Evolutionary conservation across 2,797 vertebrate genomes (phyloP).

Genomic region (Manis crassicaudata): DNA sequence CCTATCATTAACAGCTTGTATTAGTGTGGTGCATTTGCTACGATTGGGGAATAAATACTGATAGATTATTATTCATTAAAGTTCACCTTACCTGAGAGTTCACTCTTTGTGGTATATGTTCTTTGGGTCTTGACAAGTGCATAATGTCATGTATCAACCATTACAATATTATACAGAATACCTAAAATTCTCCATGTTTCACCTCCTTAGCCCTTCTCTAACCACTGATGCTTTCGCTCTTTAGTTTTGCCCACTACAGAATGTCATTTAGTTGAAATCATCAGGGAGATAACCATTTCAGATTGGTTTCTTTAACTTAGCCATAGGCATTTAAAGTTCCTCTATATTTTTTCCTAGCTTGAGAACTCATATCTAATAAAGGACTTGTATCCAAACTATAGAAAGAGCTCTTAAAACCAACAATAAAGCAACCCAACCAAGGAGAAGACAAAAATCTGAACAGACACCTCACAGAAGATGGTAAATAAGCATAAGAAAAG

Average conservation of each 20-base stretch:
- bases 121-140: neutral
- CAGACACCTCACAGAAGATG: no score
- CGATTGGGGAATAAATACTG: neutral
- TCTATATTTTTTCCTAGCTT: neutral
- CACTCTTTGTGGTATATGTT: neutral
- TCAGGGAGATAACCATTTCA: neutral
- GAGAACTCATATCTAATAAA: neutral
- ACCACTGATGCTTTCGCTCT: neutral
- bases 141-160: neutral
- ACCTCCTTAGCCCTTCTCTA: neutral
- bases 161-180: neutral
- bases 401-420: no score
- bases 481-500: no score
- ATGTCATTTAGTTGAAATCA: neutral
- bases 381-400: no score
- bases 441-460: no score
- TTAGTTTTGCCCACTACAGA: neutral
- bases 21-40: neutral
- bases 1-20: neutral
- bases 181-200: neutral
- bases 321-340: neutral
- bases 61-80: neutral
- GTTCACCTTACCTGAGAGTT: neutral
- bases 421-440: no score
- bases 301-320: neutral